Evolutionary conservation across 2,888 invertebrate species (phyloP).

Genomic region (Tiliacea aurago): DNA sequence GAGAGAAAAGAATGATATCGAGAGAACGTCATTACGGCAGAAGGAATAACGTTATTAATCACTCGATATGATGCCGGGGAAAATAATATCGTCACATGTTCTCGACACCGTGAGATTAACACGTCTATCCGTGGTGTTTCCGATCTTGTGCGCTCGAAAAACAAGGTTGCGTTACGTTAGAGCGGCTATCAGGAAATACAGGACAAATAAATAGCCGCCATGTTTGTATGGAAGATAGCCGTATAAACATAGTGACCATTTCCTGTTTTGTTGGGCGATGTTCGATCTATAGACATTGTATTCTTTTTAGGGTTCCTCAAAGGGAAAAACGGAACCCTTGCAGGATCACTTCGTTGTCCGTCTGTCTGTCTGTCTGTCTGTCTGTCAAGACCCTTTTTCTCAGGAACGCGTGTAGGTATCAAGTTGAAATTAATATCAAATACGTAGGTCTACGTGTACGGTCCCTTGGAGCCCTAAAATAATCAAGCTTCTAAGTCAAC

Average conservation of each 20-base stretch:
- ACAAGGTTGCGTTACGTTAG: conserved; percentile 62
- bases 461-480: no score
- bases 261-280: conserved; percentile 14
- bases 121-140: conserved; percentile 79
- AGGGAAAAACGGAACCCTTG: no score
- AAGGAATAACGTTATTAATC: conserved; percentile 89
- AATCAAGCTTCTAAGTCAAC: no score
- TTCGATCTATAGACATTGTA: background rate
- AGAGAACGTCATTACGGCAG: conserved; percentile 80
- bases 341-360: no score
- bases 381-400: no score
- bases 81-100: conserved; percentile 89
- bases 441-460: no score
- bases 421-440: no score
- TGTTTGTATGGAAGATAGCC: conserved; percentile 8
- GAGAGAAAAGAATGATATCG: conserved; percentile 74
- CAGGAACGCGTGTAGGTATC: no score
- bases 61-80: conserved; percentile 85
- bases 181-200: conserved; percentile 47
- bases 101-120: conserved; percentile 88
- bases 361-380: no score
- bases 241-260: background rate
- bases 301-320: background rate
- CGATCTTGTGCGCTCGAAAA: conserved; percentile 70
- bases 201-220: conserved; percentile 47